phyloP scores from a whole-genome alignment of 2,888 invertebrate species.

The Pandemis cinnamomeana region DNA sequence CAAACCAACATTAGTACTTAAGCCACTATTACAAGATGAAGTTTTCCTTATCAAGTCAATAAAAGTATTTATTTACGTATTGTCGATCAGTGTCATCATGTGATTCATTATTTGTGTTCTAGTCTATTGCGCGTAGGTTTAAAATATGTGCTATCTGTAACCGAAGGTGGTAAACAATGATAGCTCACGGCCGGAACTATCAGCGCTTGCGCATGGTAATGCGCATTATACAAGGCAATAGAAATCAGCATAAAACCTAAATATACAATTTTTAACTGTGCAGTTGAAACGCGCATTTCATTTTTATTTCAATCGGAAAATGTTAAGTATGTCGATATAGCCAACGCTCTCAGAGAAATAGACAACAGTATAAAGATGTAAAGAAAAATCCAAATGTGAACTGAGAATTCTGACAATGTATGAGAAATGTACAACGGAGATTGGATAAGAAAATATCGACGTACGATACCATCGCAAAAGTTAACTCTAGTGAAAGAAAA shows the following conservation, averaged over 20 bases:
- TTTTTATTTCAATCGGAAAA: too few species aligned
- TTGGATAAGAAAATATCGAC: neutral
- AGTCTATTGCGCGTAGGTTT: neutral
- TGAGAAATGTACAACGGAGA: neutral
- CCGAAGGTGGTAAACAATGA: slow-evolving; percentile 45
- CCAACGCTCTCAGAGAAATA: too few species aligned
- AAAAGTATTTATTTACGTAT: neutral
- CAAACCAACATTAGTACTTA: neutral
- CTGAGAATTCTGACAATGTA: neutral
- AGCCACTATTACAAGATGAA: slow-evolving; percentile 12
- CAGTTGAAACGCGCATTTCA: neutral
- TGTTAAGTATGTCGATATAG: too few species aligned
- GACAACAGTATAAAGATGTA: too few species aligned
- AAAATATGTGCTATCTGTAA: slow-evolving; percentile 47
- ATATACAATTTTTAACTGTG: neutral
- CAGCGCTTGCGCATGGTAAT: slow-evolving; percentile 40
- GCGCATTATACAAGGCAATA: slow-evolving; percentile 8
- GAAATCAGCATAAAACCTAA: neutral
- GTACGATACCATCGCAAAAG: neutral
- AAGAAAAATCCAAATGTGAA: too few species aligned
- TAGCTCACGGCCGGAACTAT: slow-evolving; percentile 52
- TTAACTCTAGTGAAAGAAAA: neutral
- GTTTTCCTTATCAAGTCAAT: neutral
- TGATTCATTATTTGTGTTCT: neutral
- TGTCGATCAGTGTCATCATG: neutral